phyloP scores from a whole-genome alignment of 2,113 vertebrate genomes.

The Cercopithecus mona region DNA sequence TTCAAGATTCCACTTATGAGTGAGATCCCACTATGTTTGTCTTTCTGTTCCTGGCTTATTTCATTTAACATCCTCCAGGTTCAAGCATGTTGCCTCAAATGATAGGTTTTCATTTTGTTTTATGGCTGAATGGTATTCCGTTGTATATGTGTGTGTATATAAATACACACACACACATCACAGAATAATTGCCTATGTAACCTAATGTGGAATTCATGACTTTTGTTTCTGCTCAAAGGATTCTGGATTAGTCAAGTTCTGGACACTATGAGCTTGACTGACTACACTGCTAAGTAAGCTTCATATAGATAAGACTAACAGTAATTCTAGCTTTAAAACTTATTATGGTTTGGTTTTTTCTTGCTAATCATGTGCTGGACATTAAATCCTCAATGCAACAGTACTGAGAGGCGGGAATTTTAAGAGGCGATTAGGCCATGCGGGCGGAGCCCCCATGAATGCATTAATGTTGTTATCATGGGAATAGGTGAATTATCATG shows the following conservation, averaged over 20 bases:
- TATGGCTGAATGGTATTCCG: too few relatives aligned
- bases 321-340: fast-evolving
- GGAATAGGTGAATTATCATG: not conserved
- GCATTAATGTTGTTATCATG: not conserved
- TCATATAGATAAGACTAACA: not conserved
- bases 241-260: fast-evolving
- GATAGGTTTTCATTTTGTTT: too few relatives aligned
- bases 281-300: not conserved
- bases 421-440: not conserved
- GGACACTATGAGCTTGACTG: not conserved
- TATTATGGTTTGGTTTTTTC: not conserved
- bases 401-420: not conserved
- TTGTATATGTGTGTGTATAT: too few relatives aligned
- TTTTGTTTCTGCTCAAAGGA: fast-evolving
- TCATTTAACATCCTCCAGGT: too few relatives aligned
- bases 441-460: not conserved
- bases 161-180: fast-evolving
- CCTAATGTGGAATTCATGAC: fast-evolving
- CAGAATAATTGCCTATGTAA: fast-evolving
- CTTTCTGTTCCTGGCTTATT: too few relatives aligned
- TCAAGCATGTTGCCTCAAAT: too few relatives aligned
- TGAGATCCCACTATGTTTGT: too few relatives aligned
- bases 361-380: not conserved
- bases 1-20: too few relatives aligned
- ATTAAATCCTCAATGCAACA: not conserved